Conservation (phyloP, 2,797 vertebrate genomes). For the Melopsittacus undulatus region DNA sequence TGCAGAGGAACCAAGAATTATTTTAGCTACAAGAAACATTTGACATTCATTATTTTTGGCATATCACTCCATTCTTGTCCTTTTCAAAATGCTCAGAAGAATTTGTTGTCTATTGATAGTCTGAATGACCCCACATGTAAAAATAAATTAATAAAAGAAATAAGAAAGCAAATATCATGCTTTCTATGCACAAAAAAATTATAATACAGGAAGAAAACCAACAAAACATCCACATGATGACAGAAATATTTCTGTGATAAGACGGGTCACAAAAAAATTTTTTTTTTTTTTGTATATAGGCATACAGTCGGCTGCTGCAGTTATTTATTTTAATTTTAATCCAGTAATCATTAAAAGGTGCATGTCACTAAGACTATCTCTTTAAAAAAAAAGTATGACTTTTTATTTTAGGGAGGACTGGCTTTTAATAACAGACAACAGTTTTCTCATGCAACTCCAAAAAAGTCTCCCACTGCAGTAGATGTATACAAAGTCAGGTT, state of each 20-base stretch:
- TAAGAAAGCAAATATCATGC: not conserved
- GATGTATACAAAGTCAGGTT: not conserved
- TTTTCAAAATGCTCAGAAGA: conserved; percentile 59
- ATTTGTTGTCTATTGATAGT: conserved; percentile 33
- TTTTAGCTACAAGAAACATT: conserved; percentile 54
- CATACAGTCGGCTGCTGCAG: not conserved
- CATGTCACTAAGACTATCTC: not conserved
- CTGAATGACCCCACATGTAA: conserved; percentile 37
- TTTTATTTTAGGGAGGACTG: not conserved
- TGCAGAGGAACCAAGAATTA: conserved; percentile 4
- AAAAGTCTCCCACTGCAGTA: not conserved
- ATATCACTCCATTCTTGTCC: conserved; percentile 37
- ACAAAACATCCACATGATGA: not conserved
- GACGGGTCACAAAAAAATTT: not conserved
- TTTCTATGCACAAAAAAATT: not conserved
- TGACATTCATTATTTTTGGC: conserved; percentile 67
- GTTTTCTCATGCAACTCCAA: not conserved
- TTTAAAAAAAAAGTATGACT: not conserved
- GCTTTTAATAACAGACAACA: not conserved
- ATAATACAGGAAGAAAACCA: not conserved
- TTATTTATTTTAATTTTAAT: not conserved
- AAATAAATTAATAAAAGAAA: conserved; percentile 17
- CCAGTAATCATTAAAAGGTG: not conserved
- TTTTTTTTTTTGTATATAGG: not conserved
- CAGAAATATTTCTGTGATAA: not conserved